Evolutionary conservation across 2,888 invertebrate species (phyloP), one percentile per base, ranked within the genome.

Genomic region (Ephialtes manifestator): DNA sequence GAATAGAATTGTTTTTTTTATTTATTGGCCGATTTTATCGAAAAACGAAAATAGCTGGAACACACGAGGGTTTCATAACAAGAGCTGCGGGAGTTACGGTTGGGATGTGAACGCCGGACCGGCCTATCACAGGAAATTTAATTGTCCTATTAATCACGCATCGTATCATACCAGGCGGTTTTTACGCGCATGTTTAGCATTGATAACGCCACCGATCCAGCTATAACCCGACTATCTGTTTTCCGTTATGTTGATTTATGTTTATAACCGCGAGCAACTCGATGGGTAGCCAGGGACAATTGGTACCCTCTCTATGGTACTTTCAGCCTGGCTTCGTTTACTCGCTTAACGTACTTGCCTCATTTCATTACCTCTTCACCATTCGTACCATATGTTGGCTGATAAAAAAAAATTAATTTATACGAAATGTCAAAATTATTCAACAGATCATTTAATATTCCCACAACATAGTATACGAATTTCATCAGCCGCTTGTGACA

Each of bases 91-190:
- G 43, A 79, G 71, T 79, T 79, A 79, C 79, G 79, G 71, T 28
- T 48, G 39, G 31, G 53, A 76, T 39, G 46, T 70, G 60, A 51
- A 76, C 68, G 24, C 70, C 43, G 46, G 13, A 72, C 53, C 78
- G 53, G 75, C 80, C 75, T 74, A 86, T 79, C 78, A 74, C 79
- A 71, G 65, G 76, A 84, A 87, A 92, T 93, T 93, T 92, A 92
- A 93, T 93, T 91, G 91, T 90, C 90, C 92, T 89, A 93, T 93
- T 92, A 93, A 93, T 93, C 93, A 93, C 89, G 89, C 88, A 89
- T 90, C 92, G 91, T 92, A 93, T 91, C 92, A 91, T 75, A 86
- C 87, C 79, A 79, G 87, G 79, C 79, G 84, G 88, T 92, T 92
- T 92, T 93, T 93, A 90, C 88, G 89, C 84, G 90, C 92, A 89